Conservation (phyloP, 2,797 vertebrate species). For the Taenioides sp. region DNA sequence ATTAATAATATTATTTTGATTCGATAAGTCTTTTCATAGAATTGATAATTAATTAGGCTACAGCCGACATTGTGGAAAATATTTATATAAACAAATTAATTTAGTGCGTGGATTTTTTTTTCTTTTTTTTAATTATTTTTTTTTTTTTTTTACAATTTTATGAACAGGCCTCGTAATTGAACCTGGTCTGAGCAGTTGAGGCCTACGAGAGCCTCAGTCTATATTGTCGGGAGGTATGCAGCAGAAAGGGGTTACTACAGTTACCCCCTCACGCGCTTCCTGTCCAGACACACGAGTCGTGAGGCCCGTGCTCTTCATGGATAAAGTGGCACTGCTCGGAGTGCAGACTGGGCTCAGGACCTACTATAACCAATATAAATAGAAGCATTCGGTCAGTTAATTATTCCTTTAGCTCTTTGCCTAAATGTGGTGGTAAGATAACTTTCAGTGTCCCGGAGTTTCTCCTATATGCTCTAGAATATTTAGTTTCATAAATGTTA, state of each 20-base stretch:
- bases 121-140: neutral
- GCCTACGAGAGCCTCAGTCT: constrained; percentile 39
- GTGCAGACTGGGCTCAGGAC: constrained; percentile 23
- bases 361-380: constrained; percentile 67
- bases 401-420: constrained; percentile 60
- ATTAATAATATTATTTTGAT: neutral
- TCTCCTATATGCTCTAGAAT: constrained; percentile 35
- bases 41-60: neutral
- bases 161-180: constrained; percentile 8
- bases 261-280: neutral
- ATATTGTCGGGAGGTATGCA: neutral
- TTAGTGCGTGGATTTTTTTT: neutral
- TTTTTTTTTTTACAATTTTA: neutral
- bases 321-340: constrained; percentile 27
- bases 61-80: too few species aligned
- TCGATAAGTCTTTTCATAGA: neutral
- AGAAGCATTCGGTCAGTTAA: constrained; percentile 52
- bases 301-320: constrained; percentile 41
- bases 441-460: constrained; percentile 31
- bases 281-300: constrained; percentile 20
- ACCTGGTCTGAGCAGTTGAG: constrained; percentile 22
- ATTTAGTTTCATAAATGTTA: constrained; percentile 76
- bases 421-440: constrained; percentile 47
- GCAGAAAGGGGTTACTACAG: constrained; percentile 7
- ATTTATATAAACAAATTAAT: neutral